These are phyloP conservation scores for Lynx canadensis DNA, from an alignment of 2,113 vertebrate species.

Conservation along the genomic window DNA sequence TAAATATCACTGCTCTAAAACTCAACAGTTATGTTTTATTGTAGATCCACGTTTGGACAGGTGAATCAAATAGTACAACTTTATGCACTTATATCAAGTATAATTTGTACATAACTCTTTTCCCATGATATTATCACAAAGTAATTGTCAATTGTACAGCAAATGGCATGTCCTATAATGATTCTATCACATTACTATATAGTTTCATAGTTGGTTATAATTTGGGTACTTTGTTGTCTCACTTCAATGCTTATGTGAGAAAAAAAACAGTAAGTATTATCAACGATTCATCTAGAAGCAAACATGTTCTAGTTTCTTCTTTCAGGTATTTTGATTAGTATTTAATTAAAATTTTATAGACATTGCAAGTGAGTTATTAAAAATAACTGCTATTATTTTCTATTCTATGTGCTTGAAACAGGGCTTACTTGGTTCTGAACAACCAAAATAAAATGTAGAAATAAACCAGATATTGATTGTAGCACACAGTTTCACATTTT, in stretches of 20 bases:
- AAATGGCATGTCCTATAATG: not conserved
- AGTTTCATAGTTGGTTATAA: not conserved
- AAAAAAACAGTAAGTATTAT: not conserved
- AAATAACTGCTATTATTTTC: not conserved
- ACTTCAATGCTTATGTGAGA: not conserved
- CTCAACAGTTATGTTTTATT: not conserved
- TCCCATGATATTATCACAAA: not conserved
- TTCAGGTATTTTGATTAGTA: not conserved
- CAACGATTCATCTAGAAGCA: not conserved
- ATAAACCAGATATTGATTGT: not conserved
- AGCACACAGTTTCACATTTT: not conserved
- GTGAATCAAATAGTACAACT: not conserved
- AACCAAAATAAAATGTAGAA: not conserved
- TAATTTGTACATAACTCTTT: not conserved
- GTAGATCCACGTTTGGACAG: not conserved
- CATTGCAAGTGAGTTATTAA: not conserved
- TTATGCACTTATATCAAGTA: not conserved
- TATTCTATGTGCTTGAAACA: not conserved
- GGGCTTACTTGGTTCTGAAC: not conserved
- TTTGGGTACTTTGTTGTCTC: not conserved
- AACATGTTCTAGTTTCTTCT: not conserved
- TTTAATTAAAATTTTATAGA: not conserved
- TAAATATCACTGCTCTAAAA: not conserved
- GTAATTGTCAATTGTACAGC: not conserved
- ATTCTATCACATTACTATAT: not conserved